These are phyloP conservation scores for Anniella stebbinsi DNA, from an alignment of 2,797 vertebrate genomes.

Conservation along the genomic window DNA sequence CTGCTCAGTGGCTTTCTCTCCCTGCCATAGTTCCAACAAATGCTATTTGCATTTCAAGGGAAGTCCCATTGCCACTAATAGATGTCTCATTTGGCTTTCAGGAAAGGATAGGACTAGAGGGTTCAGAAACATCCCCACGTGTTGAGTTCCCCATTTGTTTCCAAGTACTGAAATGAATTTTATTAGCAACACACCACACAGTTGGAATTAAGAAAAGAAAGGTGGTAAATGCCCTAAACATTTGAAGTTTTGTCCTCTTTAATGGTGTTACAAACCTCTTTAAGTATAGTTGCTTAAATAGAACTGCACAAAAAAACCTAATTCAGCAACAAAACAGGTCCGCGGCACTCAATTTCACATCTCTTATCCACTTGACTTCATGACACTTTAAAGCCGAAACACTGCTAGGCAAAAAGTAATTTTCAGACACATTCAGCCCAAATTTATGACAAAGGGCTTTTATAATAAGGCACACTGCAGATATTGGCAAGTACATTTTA, in stretches of 20 bases:
- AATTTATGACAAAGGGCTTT: conserved; percentile 22
- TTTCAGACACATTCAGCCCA: not conserved
- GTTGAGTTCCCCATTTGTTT: conserved; percentile 20
- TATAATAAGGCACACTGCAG: conserved; percentile 45
- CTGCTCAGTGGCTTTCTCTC: not conserved
- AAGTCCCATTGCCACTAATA: not conserved
- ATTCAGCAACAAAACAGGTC: not conserved
- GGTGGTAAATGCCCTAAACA: not conserved
- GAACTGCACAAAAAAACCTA: not conserved
- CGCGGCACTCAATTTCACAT: not conserved
- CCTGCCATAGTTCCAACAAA: not conserved
- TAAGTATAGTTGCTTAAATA: not conserved
- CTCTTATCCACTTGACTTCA: not conserved
- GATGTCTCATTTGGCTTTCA: not conserved
- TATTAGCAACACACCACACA: not conserved
- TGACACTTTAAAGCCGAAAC: not conserved
- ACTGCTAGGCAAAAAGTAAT: not conserved
- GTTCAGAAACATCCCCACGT: not conserved
- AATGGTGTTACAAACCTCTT: not conserved
- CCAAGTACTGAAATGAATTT: conserved; percentile 12
- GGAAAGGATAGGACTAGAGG: not conserved
- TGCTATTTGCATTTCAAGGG: not conserved
- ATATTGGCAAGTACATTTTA: conserved; percentile 48
- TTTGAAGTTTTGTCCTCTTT: not conserved
- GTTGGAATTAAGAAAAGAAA: not conserved